phyloP scores from a whole-genome alignment of 2,888 invertebrate genomes.

The Miltochrista miniata region DNA sequence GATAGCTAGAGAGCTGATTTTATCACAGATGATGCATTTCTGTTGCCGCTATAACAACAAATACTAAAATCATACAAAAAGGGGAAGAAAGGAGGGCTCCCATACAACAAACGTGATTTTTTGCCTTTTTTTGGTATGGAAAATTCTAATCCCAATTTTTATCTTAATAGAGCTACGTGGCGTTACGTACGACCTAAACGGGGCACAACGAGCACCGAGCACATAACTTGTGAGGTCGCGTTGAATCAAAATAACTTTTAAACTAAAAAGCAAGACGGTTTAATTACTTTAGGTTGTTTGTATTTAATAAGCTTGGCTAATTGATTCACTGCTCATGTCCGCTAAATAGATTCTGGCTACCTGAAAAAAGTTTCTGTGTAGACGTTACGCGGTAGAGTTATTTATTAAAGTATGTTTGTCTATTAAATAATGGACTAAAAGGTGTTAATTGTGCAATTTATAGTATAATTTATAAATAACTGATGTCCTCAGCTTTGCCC shows the following conservation, averaged over 20 bases:
- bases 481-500: no score
- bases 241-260: conserved; percentile 2
- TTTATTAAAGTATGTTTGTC: not conserved
- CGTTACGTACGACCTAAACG: no score
- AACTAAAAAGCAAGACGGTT: not conserved
- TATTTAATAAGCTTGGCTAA: conserved; percentile 5
- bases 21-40: no score
- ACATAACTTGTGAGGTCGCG: conserved; percentile 1
- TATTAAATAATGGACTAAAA: not conserved
- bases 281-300: conserved; percentile 3
- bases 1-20: no score
- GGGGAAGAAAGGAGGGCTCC: no score
- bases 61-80: no score
- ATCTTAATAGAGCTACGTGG: no score
- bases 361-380: not conserved
- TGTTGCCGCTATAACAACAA: no score
- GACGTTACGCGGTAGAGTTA: not conserved
- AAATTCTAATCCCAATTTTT: no score
- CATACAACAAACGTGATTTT: no score
- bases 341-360: not conserved
- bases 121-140: no score
- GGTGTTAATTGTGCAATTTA: not conserved
- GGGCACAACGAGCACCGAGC: no score
- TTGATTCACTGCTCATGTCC: not conserved
- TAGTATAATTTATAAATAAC: not conserved